Evolutionary conservation across 2,888 invertebrate genomes (phyloP), one percentile per base, ranked within the genome.

Genomic region (Invenusta paracnida): DNA sequence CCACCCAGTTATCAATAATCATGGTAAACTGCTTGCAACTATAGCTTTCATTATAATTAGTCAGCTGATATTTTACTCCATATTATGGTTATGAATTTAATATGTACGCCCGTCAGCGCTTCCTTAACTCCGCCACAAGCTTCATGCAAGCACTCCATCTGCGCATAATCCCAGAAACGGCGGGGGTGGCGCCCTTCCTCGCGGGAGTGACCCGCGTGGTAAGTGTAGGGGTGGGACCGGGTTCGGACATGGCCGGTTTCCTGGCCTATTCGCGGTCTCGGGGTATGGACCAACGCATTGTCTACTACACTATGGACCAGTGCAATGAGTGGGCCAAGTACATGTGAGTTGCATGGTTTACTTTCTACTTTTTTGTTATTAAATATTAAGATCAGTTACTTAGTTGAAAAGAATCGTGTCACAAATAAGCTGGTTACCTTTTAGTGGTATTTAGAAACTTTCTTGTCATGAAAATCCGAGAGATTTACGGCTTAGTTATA

Each of bases 201-300:
- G 30, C 82, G 82, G 30, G 30, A 28, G 82, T 82, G 28, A 27
- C 82, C 23, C 82, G 82, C 0, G 85, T 85, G 0, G 31, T 85
- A 23, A 85, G 85, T 84, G 29, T 85, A n/a, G 85, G 85, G 29
- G 81, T 82, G 17, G 85, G 85, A 2, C 85, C 85, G 1, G 85
- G 85, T 13, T 85, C 85, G 17, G 85, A 85, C 28, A 48, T 82
- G 29, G 83, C 83, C 0, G 85, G 85, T 25, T 82, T 85, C 23
- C 28, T 85, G 31, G 83, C 85, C 28, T 85, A 27, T 5, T 29
- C 29, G 23, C 29, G 29, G 1, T 83, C 82, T 17, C n/a, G 85
- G 27, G 27, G 13, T 82, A 29, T 84, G 82, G 17, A 23, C 1
- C 28, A 82, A 17, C 83, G 31, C 1, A 84, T 85, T 84, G 82